Conservation (phyloP, 2,113 vertebrate genomes). For the Neolamprologus cancellatus region DNA sequence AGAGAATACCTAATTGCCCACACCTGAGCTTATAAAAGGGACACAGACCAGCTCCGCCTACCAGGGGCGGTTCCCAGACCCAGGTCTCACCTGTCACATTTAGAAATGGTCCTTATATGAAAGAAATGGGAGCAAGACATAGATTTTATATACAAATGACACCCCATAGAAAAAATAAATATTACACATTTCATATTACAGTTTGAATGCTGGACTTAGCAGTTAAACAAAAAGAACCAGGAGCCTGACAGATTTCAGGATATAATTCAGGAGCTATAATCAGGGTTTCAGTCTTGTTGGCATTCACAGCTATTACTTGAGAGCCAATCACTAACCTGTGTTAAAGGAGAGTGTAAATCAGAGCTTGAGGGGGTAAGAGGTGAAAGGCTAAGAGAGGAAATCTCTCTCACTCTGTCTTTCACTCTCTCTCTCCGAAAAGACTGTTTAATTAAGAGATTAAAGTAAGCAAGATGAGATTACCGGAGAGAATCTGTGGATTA, state of each 20-base stretch:
- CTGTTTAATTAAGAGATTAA: constrained; percentile 2
- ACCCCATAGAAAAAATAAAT: not conserved
- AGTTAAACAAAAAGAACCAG: too few relatives aligned
- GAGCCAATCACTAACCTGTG: not conserved
- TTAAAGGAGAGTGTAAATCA: not conserved
- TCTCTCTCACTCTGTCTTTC: not conserved
- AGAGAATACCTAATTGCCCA: accelerated
- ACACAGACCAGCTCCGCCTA: accelerated
- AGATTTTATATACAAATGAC: not conserved
- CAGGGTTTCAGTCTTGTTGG: not conserved
- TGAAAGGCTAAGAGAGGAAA: not conserved
- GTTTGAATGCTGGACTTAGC: not conserved
- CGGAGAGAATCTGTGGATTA: constrained; percentile 1
- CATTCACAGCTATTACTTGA: not conserved
- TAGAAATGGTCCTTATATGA: not conserved
- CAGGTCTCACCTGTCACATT: not conserved
- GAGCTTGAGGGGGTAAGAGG: not conserved
- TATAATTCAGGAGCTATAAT: not conserved
- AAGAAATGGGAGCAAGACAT: not conserved
- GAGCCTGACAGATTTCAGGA: not conserved
- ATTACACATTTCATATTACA: not conserved
- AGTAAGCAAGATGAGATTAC: not conserved
- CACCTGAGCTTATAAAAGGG: not conserved
- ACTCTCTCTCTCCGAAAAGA: not conserved
- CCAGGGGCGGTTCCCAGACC: accelerated